phyloP scores from a whole-genome alignment of 2,113 vertebrate species.

The Erinaceus europaeus region DNA sequence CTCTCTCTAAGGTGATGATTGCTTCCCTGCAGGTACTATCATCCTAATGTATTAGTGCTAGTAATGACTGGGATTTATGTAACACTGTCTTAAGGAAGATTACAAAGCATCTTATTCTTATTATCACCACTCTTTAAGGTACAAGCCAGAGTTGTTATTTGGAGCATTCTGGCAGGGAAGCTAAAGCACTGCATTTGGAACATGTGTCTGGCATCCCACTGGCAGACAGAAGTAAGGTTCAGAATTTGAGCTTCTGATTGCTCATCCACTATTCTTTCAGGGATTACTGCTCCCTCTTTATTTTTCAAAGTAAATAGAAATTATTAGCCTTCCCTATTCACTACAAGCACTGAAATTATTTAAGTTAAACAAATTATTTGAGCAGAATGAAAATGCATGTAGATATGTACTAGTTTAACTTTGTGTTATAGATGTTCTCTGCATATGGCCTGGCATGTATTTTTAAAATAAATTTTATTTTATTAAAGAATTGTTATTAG shows the following conservation, averaged over 20 bases:
- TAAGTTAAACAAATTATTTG: not conserved
- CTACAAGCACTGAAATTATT: not conserved
- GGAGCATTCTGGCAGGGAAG: not conserved
- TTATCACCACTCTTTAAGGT: not conserved
- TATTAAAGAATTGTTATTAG: no score
- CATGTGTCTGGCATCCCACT: not conserved
- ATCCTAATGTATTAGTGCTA: not conserved
- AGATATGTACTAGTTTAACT: not conserved
- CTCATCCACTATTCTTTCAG: not conserved
- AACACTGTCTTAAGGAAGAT: not conserved
- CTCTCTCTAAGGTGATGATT: not conserved
- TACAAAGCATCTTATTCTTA: not conserved
- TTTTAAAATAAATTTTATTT: no score
- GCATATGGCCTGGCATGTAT: not conserved
- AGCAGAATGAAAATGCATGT: not conserved
- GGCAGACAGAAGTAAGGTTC: not conserved
- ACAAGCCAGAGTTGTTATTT: slow-evolving; percentile 2
- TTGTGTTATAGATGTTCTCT: not conserved
- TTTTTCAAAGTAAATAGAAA: not conserved
- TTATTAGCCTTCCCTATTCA: not conserved
- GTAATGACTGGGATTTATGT: not conserved
- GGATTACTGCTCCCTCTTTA: not conserved
- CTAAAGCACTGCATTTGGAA: not conserved
- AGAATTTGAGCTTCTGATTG: not conserved
- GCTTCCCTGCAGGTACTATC: not conserved